Conservation (phyloP, 2,888 invertebrate genomes). For the Atrina japonica region DNA sequence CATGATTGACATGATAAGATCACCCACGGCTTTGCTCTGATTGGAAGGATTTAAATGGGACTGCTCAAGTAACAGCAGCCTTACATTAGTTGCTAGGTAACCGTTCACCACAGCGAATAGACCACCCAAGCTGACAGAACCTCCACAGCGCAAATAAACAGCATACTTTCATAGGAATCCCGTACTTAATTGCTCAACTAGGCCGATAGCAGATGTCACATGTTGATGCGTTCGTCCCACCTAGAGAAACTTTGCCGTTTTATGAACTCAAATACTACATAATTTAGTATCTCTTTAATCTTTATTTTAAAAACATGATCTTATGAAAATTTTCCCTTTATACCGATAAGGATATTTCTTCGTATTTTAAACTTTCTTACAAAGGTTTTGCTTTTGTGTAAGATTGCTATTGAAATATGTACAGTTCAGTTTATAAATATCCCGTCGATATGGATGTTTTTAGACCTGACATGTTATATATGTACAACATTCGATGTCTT, state of each 20-base stretch:
- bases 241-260: slow-evolving; percentile 41
- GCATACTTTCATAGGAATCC: slow-evolving; percentile 59
- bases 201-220: slow-evolving; percentile 41
- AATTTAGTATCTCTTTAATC: slow-evolving; percentile 30
- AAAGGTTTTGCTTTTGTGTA: background rate
- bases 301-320: slow-evolving; percentile 3
- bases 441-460: background rate
- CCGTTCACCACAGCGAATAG: slow-evolving; percentile 78
- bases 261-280: slow-evolving; percentile 41
- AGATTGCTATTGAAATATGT: background rate
- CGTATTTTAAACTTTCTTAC: background rate
- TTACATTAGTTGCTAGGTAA: slow-evolving; percentile 80
- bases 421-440: background rate
- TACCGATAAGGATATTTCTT: slow-evolving; percentile 1
- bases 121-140: slow-evolving; percentile 78
- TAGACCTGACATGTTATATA: too few relatives aligned
- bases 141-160: slow-evolving; percentile 69
- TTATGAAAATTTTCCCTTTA: too few relatives aligned
- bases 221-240: slow-evolving; percentile 40
- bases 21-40: slow-evolving; percentile 68
- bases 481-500: too few relatives aligned
- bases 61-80: slow-evolving; percentile 74
- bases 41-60: slow-evolving; percentile 74
- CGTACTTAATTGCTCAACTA: slow-evolving; percentile 44
- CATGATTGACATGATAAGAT: slow-evolving; percentile 73